phyloP scores from a whole-genome alignment of 2,113 vertebrate species.

The Maccullochella peelii region DNA sequence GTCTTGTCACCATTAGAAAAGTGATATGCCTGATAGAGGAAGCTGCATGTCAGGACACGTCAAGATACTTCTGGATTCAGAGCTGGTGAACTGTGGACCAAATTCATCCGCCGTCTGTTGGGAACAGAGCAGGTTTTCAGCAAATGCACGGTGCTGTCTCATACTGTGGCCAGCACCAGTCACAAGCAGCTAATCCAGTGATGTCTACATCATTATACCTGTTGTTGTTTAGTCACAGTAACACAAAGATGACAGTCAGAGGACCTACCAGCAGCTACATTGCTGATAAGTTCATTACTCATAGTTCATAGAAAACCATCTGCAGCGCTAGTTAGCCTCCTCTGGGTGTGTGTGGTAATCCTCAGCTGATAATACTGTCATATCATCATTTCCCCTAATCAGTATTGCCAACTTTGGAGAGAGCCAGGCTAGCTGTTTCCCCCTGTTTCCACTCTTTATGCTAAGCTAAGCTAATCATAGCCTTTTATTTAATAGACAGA shows the following conservation, averaged over 20 bases:
- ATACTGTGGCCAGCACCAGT: not conserved
- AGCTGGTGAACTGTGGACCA: slow-evolving; percentile 23
- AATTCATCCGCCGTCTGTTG: not conserved
- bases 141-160: not conserved
- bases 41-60: slow-evolving; percentile 32
- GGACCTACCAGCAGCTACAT: slow-evolving; percentile 5
- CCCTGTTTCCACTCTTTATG: not conserved
- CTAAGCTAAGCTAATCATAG: not conserved
- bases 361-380: slow-evolving; percentile 8
- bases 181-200: slow-evolving; percentile 14
- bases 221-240: slow-evolving; percentile 26
- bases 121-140: slow-evolving; percentile 25
- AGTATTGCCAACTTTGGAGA: not conserved
- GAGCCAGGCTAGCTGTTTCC: not conserved
- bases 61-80: slow-evolving; percentile 6
- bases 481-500: not conserved
- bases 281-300: slow-evolving; percentile 18
- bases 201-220: slow-evolving; percentile 9
- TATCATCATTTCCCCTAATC: slow-evolving; percentile 14
- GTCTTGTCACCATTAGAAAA: slow-evolving; percentile 25
- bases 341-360: slow-evolving; percentile 4
- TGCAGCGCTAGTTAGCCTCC: slow-evolving; percentile 8
- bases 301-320: slow-evolving; percentile 9
- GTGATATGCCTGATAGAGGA: slow-evolving; percentile 12
- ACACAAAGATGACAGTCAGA: slow-evolving; percentile 1